A percentile compares a stretch with the other conserved stretches of the same genome.
These are phyloP conservation scores for Apodemus sylvaticus DNA, from an alignment of 2,113 vertebrate species.

Conservation along the genomic window DNA sequence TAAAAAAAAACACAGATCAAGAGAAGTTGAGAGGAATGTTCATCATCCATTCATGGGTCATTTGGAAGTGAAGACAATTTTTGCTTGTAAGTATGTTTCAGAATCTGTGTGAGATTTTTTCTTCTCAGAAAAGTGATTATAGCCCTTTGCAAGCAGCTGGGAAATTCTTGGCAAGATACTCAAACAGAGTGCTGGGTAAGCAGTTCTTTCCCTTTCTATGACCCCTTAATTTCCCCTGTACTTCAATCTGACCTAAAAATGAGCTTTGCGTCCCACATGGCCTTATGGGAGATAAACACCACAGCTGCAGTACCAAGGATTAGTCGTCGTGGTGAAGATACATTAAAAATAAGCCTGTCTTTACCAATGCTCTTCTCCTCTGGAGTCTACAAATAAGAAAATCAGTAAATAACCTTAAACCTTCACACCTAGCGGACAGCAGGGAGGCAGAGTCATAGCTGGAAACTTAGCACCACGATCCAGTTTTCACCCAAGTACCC, in stretches of 20 bases:
- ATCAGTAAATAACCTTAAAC: neutral
- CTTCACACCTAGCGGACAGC: neutral
- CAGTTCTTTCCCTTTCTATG: neutral
- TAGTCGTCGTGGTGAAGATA: neutral
- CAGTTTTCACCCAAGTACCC: neutral
- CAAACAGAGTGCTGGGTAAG: neutral
- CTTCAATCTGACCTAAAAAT: neutral
- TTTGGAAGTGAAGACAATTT: neutral
- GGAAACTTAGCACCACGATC: neutral
- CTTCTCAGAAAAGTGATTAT: neutral
- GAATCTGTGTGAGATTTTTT: neutral
- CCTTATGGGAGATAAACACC: neutral
- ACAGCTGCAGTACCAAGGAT: neutral
- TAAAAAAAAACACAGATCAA: neutral
- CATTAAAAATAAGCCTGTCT: constrained; percentile 22
- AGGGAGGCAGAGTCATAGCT: neutral
- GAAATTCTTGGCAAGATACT: neutral
- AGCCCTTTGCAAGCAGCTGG: neutral
- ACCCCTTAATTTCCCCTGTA: neutral
- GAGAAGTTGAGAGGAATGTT: neutral
- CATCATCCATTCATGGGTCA: neutral
- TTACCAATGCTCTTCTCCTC: neutral
- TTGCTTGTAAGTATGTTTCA: neutral
- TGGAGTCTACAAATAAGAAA: neutral
- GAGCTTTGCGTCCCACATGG: neutral